Evolutionary conservation across 1,140 invertebrate genomes (phyloP).

Genomic region (Ceratina australensis): DNA sequence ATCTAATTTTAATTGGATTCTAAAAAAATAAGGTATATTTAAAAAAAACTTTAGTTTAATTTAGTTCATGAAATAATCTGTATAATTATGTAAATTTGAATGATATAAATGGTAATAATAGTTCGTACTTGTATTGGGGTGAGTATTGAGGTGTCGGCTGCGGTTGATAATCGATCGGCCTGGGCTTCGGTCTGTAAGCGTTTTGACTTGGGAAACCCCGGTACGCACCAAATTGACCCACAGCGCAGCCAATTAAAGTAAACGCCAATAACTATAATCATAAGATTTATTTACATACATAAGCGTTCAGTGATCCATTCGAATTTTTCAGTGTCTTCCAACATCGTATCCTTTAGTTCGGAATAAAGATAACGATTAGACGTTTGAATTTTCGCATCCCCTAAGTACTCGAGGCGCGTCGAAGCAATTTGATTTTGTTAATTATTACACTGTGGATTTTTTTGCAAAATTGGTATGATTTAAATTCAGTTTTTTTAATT

Average conservation of each 20-base stretch:
- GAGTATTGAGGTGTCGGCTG: constrained; percentile 56
- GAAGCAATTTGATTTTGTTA: too few relatives aligned
- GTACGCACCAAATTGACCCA: constrained; percentile 68
- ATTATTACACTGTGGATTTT: too few relatives aligned
- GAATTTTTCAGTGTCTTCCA: neutral
- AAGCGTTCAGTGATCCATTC: neutral
- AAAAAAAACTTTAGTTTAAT: neutral
- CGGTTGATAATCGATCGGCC: constrained; percentile 62
- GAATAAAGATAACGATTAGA: too few relatives aligned
- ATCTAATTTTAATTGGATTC: neutral
- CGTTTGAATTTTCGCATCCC: too few relatives aligned
- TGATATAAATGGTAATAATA: neutral
- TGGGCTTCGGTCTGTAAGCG: constrained; percentile 59
- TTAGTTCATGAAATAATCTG: neutral
- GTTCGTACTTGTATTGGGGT: constrained; percentile 65
- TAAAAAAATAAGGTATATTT: neutral
- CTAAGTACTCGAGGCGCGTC: too few relatives aligned
- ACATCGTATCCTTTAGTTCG: neutral
- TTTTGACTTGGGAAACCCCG: constrained; percentile 65
- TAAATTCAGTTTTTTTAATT: too few relatives aligned
- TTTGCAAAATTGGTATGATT: too few relatives aligned
- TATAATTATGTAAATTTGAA: neutral
- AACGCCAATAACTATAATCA: constrained; percentile 71
- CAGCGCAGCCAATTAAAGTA: constrained; percentile 65
- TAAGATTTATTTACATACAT: neutral